phyloP scores from a whole-genome alignment of 2,888 invertebrate genomes.

The Lamellibrachia satsuma region DNA sequence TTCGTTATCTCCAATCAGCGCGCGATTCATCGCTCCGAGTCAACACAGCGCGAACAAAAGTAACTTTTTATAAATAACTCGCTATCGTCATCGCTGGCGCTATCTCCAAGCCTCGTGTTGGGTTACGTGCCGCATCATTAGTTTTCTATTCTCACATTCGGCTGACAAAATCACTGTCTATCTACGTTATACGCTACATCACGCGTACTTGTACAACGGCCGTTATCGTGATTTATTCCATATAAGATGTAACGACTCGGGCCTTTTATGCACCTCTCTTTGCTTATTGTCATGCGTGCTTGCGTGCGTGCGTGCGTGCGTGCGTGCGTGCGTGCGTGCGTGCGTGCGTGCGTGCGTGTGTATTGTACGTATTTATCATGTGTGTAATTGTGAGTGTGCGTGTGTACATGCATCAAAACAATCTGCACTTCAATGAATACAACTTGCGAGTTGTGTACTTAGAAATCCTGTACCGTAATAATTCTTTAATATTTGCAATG shows the following conservation, averaged over 20 bases:
- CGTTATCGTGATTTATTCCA: neutral
- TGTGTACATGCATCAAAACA: neutral
- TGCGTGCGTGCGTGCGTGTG: neutral
- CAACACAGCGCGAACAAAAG: neutral
- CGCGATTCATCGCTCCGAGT: neutral
- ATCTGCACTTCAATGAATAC: neutral
- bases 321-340: neutral
- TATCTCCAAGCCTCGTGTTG: neutral
- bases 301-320: neutral
- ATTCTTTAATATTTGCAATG: too few species aligned
- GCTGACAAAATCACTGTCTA: neutral
- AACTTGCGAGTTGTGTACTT: neutral
- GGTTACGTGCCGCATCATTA: neutral
- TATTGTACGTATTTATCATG: too few species aligned
- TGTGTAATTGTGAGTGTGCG: too few species aligned
- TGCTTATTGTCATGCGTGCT: neutral
- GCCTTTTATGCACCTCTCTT: neutral
- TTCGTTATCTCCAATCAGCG: neutral
- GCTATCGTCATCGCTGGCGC: neutral
- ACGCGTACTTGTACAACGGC: neutral
- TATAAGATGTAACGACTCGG: neutral
- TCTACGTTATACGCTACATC: neutral
- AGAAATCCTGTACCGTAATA: neutral
- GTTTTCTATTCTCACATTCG: neutral
- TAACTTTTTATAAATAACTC: neutral